These are phyloP conservation scores for Anoplius nigerrimus DNA, from an alignment of 2,888 invertebrate genomes.

Conservation along the genomic window DNA sequence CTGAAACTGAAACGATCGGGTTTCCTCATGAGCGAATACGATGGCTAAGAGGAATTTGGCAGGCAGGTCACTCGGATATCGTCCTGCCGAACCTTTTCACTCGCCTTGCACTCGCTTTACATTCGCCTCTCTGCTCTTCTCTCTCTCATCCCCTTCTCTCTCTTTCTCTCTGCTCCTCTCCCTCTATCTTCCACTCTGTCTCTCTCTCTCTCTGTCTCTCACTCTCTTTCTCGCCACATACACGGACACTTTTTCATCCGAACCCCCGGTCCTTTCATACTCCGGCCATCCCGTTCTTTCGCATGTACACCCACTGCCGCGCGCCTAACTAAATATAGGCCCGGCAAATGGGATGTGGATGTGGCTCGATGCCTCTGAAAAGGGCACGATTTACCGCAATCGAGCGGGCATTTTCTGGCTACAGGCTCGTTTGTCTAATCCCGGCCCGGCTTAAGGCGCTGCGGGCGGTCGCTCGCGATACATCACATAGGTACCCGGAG, in stretches of 20 bases:
- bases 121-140: background rate
- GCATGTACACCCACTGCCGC: too few species aligned
- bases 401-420: conserved; percentile 23
- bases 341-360: conserved; percentile 14
- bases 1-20: conserved; percentile 35
- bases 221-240: too few species aligned
- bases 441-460: conserved; percentile 22
- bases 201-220: conserved; percentile 4
- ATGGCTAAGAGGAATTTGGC: conserved; percentile 29
- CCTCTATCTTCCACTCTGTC: background rate
- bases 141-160: background rate
- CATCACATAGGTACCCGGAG: conserved; percentile 19
- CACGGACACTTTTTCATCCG: too few species aligned
- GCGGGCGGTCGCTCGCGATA: conserved; percentile 36
- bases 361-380: conserved; percentile 30
- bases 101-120: background rate
- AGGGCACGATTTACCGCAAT: conserved; percentile 33
- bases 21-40: conserved; percentile 32
- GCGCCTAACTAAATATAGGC: background rate
- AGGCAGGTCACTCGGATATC: conserved; percentile 26
- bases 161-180: background rate
- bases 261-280: too few species aligned
- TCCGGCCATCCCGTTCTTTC: too few species aligned
- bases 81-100: conserved; percentile 16
- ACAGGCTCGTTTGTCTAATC: conserved; percentile 44